These are phyloP conservation scores for Mylabris phalerata DNA, from an alignment of 1,140 invertebrate species.

Conservation along the genomic window DNA sequence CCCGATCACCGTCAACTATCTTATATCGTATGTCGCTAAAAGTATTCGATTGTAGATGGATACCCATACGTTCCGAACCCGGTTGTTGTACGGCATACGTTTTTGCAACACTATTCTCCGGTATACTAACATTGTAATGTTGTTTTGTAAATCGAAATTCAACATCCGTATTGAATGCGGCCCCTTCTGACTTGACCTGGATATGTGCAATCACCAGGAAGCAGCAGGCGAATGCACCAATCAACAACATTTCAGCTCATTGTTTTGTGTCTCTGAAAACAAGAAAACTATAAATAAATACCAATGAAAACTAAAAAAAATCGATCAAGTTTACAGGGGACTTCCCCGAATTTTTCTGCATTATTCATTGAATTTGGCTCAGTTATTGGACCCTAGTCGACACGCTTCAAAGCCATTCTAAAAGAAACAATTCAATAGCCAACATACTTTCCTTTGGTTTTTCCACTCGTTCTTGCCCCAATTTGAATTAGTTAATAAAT, in stretches of 20 bases:
- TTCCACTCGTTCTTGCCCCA: too few species aligned
- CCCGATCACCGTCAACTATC: slow-evolving; percentile 76
- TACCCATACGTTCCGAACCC: slow-evolving; percentile 50
- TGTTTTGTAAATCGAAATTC: slow-evolving; percentile 63
- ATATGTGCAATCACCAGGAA: slow-evolving; percentile 33
- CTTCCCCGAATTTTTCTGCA: too few species aligned
- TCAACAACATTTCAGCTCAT: slow-evolving; percentile 40
- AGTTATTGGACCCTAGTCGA: too few species aligned
- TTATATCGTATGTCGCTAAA: slow-evolving; percentile 65
- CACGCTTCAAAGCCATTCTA: too few species aligned
- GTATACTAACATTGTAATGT: slow-evolving; percentile 83
- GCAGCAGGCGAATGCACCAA: slow-evolving; percentile 33
- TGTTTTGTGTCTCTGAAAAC: too few species aligned
- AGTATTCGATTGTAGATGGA: slow-evolving; percentile 40
- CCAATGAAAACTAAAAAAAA: too few species aligned
- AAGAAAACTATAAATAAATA: too few species aligned
- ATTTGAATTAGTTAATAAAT: too few species aligned
- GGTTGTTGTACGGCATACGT: slow-evolving; percentile 59
- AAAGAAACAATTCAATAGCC: too few species aligned
- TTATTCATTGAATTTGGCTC: too few species aligned
- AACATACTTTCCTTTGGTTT: too few species aligned
- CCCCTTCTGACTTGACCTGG: slow-evolving; percentile 24
- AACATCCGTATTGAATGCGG: slow-evolving; percentile 14
- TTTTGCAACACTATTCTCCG: slow-evolving; percentile 85
- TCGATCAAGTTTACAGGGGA: too few species aligned